These are phyloP conservation scores for Baryphthengus martii DNA, from an alignment of 2,113 vertebrate species.

Conservation along the genomic window DNA sequence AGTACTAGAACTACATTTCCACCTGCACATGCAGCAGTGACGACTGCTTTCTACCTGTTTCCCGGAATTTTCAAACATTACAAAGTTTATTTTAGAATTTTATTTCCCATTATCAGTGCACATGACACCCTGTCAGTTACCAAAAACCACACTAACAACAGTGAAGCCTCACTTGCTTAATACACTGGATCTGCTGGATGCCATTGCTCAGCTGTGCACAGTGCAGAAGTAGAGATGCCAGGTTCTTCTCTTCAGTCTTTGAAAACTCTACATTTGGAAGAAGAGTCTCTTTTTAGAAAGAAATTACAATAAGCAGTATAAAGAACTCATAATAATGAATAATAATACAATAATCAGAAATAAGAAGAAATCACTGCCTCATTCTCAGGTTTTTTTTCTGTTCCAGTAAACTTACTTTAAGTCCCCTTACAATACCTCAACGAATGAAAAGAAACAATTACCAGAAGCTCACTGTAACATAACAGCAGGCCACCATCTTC, in stretches of 20 bases:
- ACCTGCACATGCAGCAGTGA: accelerated
- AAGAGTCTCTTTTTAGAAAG: neutral
- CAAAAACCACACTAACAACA: neutral
- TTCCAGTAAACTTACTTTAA: neutral
- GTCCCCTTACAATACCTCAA: neutral
- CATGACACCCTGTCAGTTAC: neutral
- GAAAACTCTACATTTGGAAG: conserved; percentile 70
- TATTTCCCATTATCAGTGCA: neutral
- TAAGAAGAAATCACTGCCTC: neutral
- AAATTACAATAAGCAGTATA: neutral
- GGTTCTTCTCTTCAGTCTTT: conserved; percentile 67
- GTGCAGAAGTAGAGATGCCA: conserved; percentile 80
- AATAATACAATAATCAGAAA: too few relatives aligned
- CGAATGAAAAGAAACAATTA: neutral
- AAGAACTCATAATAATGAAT: neutral
- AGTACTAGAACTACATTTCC: neutral
- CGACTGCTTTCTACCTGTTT: neutral
- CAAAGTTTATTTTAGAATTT: neutral
- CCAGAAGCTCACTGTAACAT: neutral
- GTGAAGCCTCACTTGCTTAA: conserved; percentile 83
- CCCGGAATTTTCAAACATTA: neutral
- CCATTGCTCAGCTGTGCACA: conserved; percentile 81
- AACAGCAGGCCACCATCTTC: neutral
- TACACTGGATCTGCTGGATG: conserved; percentile 86
- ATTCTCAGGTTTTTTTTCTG: neutral